Evolutionary conservation across 2,797 vertebrate genomes (phyloP).

Genomic region (Lindbergichthys nudifrons): DNA sequence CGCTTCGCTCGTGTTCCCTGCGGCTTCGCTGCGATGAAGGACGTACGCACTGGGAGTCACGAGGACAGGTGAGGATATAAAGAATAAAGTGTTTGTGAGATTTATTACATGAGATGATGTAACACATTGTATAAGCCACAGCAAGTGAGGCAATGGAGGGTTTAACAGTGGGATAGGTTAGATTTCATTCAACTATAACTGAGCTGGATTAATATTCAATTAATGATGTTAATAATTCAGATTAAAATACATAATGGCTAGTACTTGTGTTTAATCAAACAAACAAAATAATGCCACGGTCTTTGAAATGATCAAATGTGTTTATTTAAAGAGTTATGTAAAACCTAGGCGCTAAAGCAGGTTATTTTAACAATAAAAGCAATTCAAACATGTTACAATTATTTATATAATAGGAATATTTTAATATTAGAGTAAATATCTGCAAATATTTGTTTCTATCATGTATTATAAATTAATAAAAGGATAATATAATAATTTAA

Average conservation of each 20-base stretch:
- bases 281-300: neutral
- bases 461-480: too few species aligned
- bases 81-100: neutral
- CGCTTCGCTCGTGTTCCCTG: constrained; percentile 98
- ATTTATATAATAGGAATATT: neutral
- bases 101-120: neutral
- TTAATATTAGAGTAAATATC: neutral
- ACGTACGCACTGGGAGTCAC: constrained; percentile 97
- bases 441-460: too few species aligned
- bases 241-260: too few species aligned
- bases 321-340: neutral
- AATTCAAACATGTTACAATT: too few species aligned
- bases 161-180: neutral
- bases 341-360: too few species aligned
- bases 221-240: too few species aligned
- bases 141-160: neutral
- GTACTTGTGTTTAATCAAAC: too few species aligned
- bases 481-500: too few species aligned
- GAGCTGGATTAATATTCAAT: too few species aligned
- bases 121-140: neutral
- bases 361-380: neutral
- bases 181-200: neutral
- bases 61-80: constrained; percentile 91
- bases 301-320: too few species aligned
- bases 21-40: constrained; percentile 98